phyloP scores from a whole-genome alignment of 2,888 invertebrate genomes.

The Gryllus longicercus region DNA sequence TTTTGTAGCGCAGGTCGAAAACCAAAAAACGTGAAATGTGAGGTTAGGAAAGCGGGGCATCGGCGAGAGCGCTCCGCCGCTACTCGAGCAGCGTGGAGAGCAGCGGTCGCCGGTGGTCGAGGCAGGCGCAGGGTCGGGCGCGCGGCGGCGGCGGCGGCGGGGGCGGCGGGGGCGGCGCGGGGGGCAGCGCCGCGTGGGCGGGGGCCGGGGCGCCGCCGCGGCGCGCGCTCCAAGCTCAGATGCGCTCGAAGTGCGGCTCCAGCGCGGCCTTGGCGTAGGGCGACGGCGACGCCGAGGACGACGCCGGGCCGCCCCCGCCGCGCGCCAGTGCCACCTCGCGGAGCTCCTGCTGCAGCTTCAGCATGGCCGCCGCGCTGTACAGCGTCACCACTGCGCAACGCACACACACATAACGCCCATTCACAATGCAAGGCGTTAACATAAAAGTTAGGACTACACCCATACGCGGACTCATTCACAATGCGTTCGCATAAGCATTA shows the following conservation, averaged over 20 bases:
- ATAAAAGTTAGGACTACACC: no score
- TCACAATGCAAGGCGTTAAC: no score
- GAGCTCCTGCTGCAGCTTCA: background rate
- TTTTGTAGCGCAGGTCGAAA: no score
- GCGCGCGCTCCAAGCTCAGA: background rate
- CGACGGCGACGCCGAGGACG: background rate
- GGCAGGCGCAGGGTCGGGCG: background rate
- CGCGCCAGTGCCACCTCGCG: background rate
- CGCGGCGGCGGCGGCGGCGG: background rate
- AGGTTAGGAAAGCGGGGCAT: no score
- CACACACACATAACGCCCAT: no score
- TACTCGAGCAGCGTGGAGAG: background rate
- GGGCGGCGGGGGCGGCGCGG: background rate
- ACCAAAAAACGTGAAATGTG: no score
- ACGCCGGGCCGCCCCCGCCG: background rate
- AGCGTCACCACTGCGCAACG: background rate
- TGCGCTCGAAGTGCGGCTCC: conserved; percentile 17
- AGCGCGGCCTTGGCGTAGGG: background rate
- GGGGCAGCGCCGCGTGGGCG: background rate
- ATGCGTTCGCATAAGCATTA: no score
- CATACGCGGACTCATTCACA: no score
- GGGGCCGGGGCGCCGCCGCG: background rate
- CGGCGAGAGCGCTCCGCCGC: background rate
- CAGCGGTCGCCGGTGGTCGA: background rate
- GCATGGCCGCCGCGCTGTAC: background rate